phyloP scores from a whole-genome alignment of 2,888 invertebrate genomes.

The Diloba caeruleocephala region DNA sequence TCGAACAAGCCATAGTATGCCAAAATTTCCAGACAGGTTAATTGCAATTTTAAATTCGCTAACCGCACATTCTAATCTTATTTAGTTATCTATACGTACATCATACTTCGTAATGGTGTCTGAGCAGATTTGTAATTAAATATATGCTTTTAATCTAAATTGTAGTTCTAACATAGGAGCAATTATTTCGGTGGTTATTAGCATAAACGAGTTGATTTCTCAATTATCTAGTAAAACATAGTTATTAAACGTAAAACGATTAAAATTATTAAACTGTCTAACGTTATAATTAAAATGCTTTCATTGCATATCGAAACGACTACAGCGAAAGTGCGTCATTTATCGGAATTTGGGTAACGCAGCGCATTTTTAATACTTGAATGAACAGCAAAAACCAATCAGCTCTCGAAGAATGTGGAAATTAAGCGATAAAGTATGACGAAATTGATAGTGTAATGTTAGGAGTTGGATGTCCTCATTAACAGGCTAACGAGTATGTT shows the following conservation, averaged over 20 bases:
- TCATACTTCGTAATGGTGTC: constrained; percentile 20
- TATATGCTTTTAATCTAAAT: constrained; percentile 5
- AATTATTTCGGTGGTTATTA: constrained; percentile 6
- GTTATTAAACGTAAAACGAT: constrained; percentile 8
- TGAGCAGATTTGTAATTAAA: constrained; percentile 20
- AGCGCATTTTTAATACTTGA: constrained; percentile 20
- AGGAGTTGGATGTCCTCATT: constrained; percentile 8
- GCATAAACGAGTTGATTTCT: constrained; percentile 4
- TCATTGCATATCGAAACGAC: constrained; percentile 19
- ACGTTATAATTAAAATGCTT: constrained; percentile 27
- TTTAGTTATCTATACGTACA: constrained; percentile 11
- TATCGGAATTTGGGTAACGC: constrained; percentile 17
- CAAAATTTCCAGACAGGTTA: constrained; percentile 48
- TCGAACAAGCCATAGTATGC: constrained; percentile 23
- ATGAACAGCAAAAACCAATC: constrained; percentile 16
- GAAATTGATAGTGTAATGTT: constrained; percentile 9
- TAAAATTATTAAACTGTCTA: constrained; percentile 13
- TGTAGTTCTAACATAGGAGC: constrained; percentile 1
- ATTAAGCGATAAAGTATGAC: background rate
- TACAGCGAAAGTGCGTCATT: constrained; percentile 17
- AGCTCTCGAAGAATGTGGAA: constrained; percentile 5
- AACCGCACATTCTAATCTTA: constrained; percentile 32
- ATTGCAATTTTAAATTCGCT: constrained; percentile 49
- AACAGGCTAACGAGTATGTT: constrained; percentile 19
- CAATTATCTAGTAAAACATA: background rate